A percentile compares a stretch with the other conserved stretches of the same genome.
phyloP scores from a whole-genome alignment of 1,140 invertebrate species.

The Eriosoma lanigerum region DNA sequence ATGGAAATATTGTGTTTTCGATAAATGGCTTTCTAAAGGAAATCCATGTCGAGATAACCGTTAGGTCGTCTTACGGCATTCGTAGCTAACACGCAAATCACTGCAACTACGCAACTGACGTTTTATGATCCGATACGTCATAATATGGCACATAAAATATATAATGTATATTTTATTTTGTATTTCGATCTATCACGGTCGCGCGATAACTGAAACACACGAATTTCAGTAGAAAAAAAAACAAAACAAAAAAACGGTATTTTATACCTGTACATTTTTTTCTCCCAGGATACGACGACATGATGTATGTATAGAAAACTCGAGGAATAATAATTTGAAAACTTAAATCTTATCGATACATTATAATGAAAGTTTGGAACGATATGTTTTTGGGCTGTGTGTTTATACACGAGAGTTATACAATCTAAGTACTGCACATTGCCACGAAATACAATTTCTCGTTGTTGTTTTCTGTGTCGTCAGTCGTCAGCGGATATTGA shows the following conservation, averaged over 20 bases:
- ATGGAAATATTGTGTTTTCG: background rate
- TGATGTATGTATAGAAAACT: background rate
- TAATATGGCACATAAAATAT: background rate
- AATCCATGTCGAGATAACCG: background rate
- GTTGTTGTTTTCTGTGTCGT: no score
- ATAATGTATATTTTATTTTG: background rate
- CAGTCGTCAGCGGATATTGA: background rate
- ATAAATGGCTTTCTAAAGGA: background rate
- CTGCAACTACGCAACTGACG: background rate
- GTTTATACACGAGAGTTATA: no score
- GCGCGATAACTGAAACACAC: background rate
- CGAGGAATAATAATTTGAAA: no score
- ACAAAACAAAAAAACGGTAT: no score
- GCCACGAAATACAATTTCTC: no score
- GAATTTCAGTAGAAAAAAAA: background rate
- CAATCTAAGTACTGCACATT: no score
- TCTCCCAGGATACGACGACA: background rate
- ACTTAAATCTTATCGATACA: background rate
- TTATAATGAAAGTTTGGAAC: no score
- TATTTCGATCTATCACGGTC: slow-evolving; percentile 5
- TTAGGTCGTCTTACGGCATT: background rate
- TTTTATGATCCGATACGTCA: background rate
- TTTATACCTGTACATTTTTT: no score
- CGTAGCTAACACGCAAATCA: slow-evolving; percentile 22
- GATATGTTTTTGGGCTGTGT: no score